Conservation (phyloP, 2,113 vertebrate species). For the Pteruthius melanotis region DNA sequence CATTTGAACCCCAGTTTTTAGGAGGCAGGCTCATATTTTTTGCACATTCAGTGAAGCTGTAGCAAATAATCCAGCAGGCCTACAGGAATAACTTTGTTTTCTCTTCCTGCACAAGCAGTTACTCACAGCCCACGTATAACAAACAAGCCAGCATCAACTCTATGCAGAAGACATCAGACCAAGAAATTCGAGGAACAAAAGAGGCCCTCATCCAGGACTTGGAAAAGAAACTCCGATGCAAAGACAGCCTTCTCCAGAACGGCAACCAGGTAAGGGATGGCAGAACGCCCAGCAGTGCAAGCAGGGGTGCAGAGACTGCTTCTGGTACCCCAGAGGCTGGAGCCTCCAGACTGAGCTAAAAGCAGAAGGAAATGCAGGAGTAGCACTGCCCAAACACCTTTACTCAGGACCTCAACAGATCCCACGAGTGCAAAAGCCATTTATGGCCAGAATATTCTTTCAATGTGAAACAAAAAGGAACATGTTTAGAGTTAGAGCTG, state of each 20-base stretch:
- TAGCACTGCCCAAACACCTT: not conserved
- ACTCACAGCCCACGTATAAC: conserved; percentile 83
- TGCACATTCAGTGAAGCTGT: not conserved
- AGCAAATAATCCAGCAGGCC: not conserved
- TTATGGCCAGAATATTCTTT: not conserved
- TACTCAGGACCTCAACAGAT: not conserved
- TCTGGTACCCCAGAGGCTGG: not conserved
- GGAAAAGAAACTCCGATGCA: conserved; percentile 90
- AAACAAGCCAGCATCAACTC: conserved; percentile 75
- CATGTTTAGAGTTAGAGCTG: not conserved
- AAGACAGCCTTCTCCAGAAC: conserved; percentile 84
- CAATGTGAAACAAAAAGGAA: not conserved
- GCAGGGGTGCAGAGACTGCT: not conserved
- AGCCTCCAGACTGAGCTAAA: not conserved
- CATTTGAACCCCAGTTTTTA: not conserved
- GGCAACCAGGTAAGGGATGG: conserved; percentile 82
- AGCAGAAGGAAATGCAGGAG: not conserved
- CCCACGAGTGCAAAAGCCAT: not conserved
- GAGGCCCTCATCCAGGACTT: conserved; percentile 95
- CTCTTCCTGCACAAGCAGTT: conserved; percentile 62
- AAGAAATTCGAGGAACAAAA: conserved; percentile 93
- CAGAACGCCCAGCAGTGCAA: fast-evolving
- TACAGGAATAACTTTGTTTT: not conserved
- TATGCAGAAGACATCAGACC: conserved; percentile 83
- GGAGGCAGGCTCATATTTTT: not conserved